Percentiles rank a stretch among this genome's conserved stretches.
phyloP scores from a whole-genome alignment of 1,140 invertebrate genomes.

The Drosophila equinoxialis region DNA sequence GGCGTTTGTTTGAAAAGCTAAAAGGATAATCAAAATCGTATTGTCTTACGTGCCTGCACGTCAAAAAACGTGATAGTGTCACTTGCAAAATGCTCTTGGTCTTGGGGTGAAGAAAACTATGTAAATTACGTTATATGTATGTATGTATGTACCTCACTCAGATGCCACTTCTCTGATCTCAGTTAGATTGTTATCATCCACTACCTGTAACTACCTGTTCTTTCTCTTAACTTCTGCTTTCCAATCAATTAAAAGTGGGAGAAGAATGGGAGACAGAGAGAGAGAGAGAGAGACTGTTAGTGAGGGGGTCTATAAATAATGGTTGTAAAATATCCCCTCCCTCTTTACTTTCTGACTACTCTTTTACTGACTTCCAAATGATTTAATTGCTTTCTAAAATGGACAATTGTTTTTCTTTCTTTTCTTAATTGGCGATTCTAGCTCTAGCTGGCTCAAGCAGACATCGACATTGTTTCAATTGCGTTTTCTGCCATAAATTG shows the following conservation, averaged over 20 bases:
- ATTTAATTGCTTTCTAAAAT: slow-evolving; percentile 37
- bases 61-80: too few species aligned
- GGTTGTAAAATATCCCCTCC: slow-evolving; percentile 8
- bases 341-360: not conserved
- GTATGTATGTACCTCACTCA: too few species aligned
- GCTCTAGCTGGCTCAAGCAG: not conserved
- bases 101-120: slow-evolving; percentile 1
- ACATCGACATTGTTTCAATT: slow-evolving; percentile 21
- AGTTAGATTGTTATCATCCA: not conserved
- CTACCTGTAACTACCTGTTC: not conserved
- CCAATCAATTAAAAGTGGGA: slow-evolving; percentile 18
- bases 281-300: too few species aligned
- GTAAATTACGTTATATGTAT: not conserved
- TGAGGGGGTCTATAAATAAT: not conserved
- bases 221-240: not conserved
- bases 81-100: not conserved
- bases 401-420: slow-evolving; percentile 10
- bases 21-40: not conserved
- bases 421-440: slow-evolving; percentile 19
- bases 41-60: not conserved
- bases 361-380: slow-evolving; percentile 5
- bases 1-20: not conserved
- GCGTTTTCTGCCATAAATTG: slow-evolving; percentile 27
- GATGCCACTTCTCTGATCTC: not conserved
- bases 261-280: not conserved